These are phyloP conservation scores for Artibeus lituratus DNA, from an alignment of 2,797 vertebrate genomes.

Conservation along the genomic window DNA sequence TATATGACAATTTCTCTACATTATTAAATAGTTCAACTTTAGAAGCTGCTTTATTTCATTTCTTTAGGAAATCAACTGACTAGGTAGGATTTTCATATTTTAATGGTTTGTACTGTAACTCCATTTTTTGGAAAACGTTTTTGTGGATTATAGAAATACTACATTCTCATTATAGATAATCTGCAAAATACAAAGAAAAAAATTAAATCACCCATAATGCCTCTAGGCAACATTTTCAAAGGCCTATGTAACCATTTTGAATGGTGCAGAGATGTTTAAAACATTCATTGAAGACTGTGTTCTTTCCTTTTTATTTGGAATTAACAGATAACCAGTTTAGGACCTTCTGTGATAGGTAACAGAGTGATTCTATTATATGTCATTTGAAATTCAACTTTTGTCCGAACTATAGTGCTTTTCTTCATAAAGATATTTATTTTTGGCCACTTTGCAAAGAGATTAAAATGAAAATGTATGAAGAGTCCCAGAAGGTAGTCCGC, in stretches of 20 bases:
- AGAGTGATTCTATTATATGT: slow-evolving; percentile 47
- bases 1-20: neutral
- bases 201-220: slow-evolving; percentile 39
- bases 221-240: slow-evolving; percentile 56
- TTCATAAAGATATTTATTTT: slow-evolving; percentile 74
- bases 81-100: slow-evolving; percentile 42
- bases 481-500: slow-evolving; percentile 76
- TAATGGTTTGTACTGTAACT: slow-evolving; percentile 29
- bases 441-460: slow-evolving; percentile 73
- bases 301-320: slow-evolving; percentile 73
- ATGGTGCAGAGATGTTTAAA: slow-evolving; percentile 65
- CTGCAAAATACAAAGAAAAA: slow-evolving; percentile 47
- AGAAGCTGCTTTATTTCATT: neutral
- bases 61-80: slow-evolving; percentile 47
- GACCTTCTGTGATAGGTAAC: slow-evolving; percentile 53
- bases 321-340: slow-evolving; percentile 1
- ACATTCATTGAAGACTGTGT: slow-evolving; percentile 50
- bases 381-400: slow-evolving; percentile 72
- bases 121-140: slow-evolving; percentile 47
- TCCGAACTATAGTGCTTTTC: slow-evolving; percentile 59
- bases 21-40: slow-evolving; percentile 28
- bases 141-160: slow-evolving; percentile 52
- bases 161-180: slow-evolving; percentile 37
- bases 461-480: slow-evolving; percentile 79
- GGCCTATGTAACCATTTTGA: slow-evolving; percentile 54